These are phyloP conservation scores for Amniataba percoides DNA, from an alignment of 2,797 vertebrate genomes.

Conservation along the genomic window DNA sequence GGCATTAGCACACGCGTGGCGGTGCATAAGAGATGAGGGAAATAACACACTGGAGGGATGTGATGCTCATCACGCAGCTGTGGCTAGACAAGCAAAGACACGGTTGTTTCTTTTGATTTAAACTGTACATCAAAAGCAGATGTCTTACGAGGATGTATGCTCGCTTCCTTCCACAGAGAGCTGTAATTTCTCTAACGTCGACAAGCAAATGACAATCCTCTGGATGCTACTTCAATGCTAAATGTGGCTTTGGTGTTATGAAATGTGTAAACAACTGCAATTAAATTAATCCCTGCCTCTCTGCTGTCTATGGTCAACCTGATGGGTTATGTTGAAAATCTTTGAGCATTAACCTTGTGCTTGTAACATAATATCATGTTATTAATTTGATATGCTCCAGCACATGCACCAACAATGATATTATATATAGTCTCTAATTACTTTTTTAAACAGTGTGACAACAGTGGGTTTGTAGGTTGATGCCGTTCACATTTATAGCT, in stretches of 20 bases:
- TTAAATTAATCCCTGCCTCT: constrained; percentile 18
- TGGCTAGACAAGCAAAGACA: constrained; percentile 45
- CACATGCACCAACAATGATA: not conserved
- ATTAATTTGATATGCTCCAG: constrained; percentile 2
- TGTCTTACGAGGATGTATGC: constrained; percentile 32
- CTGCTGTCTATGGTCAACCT: not conserved
- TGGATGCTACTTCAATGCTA: constrained; percentile 29
- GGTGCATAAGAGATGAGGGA: constrained; percentile 29
- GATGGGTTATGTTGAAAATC: not conserved
- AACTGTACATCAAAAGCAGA: constrained; percentile 49
- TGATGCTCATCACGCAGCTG: constrained; percentile 31
- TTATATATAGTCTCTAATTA: constrained; percentile 7
- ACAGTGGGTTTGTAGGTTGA: no score
- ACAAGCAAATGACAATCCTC: constrained; percentile 39
- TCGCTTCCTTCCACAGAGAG: constrained; percentile 27
- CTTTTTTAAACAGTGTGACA: constrained; percentile 26
- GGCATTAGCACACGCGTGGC: constrained; percentile 29
- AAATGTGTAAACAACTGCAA: constrained; percentile 49
- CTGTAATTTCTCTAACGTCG: constrained; percentile 46
- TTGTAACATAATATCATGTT: not conserved
- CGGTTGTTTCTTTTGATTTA: constrained; percentile 61
- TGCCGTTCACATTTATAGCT: constrained; percentile 54
- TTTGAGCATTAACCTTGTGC: not conserved
- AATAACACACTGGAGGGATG: constrained; percentile 44
- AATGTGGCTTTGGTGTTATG: constrained; percentile 23